phyloP scores from a whole-genome alignment of 2,113 vertebrate genomes.

The Cephalopholis sonnerati region DNA sequence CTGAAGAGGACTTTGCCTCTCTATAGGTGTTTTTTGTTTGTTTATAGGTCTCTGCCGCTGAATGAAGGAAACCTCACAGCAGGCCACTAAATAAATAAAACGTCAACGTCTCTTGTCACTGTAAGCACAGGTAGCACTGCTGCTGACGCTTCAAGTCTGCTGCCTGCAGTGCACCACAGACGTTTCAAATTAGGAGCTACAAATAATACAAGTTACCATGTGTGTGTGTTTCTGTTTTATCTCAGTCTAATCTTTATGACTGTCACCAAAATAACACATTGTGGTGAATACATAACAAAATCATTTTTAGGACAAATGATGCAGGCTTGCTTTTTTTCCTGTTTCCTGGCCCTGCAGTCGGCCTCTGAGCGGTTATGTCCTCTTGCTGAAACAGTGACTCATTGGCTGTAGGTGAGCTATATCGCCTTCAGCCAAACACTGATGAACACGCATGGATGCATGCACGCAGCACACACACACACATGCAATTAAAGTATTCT shows the following conservation, averaged over 20 bases:
- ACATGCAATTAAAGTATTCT: background rate
- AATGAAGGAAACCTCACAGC: constrained; percentile 26
- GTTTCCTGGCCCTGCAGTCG: constrained; percentile 36
- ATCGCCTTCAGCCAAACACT: constrained; percentile 36
- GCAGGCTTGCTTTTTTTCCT: background rate
- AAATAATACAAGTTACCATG: constrained; percentile 36
- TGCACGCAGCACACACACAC: background rate
- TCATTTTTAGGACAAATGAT: constrained; percentile 4
- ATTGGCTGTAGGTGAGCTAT: constrained; percentile 45
- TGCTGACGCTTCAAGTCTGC: constrained; percentile 57
- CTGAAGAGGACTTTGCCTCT: too few relatives aligned
- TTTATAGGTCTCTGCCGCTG: background rate
- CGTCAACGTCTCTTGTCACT: constrained; percentile 48
- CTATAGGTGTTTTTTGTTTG: background rate
- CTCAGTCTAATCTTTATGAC: background rate
- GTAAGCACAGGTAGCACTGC: constrained; percentile 29
- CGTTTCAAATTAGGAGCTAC: constrained; percentile 47
- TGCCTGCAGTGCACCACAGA: constrained; percentile 50
- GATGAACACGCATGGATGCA: constrained; percentile 12
- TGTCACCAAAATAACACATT: constrained; percentile 8
- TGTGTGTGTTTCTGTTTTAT: background rate
- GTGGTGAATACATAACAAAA: background rate
- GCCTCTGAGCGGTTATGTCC: constrained; percentile 26
- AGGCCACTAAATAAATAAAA: constrained; percentile 53
- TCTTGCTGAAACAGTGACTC: constrained; percentile 44